Percentiles rank a stretch among this genome's conserved stretches.
phyloP scores from a whole-genome alignment of 2,113 vertebrate species.

The Tenebrosternarchus preto region DNA sequence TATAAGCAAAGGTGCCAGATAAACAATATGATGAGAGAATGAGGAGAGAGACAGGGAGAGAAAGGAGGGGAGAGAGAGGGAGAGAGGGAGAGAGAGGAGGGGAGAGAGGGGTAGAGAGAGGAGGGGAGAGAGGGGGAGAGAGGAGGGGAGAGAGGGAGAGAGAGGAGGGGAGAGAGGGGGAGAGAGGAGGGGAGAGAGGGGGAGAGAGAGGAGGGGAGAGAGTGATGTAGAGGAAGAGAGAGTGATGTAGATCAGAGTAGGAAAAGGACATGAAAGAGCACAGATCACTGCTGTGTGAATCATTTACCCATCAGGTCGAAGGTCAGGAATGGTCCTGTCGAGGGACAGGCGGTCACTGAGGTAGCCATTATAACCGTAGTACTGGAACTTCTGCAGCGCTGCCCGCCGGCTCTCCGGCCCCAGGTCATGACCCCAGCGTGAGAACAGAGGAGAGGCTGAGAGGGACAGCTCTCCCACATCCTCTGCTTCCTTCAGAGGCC shows the following conservation, averaged over 20 bases:
- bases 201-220: background rate
- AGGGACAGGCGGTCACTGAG: conserved; percentile 93
- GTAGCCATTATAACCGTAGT: conserved; percentile 97
- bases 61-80: background rate
- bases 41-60: background rate
- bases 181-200: background rate
- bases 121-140: background rate
- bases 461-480: conserved; percentile 76
- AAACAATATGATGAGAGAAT: conserved; percentile 11
- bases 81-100: background rate
- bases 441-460: conserved; percentile 91
- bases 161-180: background rate
- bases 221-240: background rate
- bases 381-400: conserved; percentile 95
- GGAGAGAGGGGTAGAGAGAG: background rate
- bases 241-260: background rate
- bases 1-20: background rate
- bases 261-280: background rate
- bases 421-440: conserved; percentile 94
- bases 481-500: conserved; percentile 82
- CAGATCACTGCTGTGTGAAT: background rate
- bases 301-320: conserved; percentile 88
- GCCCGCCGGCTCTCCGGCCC: conserved; percentile 82
- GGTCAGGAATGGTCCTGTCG: conserved; percentile 87
- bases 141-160: background rate